These are phyloP conservation scores for Cochlearius cochlearius DNA, from an alignment of 2,113 vertebrate species.

Conservation along the genomic window DNA sequence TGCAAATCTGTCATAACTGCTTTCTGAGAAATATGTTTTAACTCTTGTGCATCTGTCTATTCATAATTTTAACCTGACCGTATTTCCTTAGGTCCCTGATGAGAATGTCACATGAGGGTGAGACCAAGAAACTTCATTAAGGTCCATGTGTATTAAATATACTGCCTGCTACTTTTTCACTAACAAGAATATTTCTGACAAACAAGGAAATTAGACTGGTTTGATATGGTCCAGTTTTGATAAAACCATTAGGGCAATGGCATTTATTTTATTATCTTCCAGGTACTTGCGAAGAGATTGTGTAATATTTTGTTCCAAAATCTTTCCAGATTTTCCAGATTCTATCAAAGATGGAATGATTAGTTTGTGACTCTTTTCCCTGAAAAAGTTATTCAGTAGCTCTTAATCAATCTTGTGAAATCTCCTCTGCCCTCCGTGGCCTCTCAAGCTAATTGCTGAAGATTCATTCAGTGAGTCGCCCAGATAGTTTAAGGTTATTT, in stretches of 20 bases:
- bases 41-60: background rate
- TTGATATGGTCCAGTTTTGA: background rate
- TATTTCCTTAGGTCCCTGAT: background rate
- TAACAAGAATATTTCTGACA: background rate
- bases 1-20: background rate
- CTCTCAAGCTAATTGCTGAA: background rate
- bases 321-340: background rate
- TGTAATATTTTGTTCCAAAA: background rate
- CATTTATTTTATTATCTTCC: background rate
- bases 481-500: background rate
- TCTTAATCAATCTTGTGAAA: background rate
- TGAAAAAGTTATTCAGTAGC: background rate
- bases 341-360: background rate
- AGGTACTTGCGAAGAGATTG: background rate
- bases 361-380: background rate
- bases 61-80: background rate
- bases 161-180: background rate
- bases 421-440: background rate
- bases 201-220: background rate
- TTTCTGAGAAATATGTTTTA: background rate
- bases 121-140: background rate
- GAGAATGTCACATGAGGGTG: background rate
- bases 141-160: background rate
- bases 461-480: background rate
- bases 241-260: background rate